Conservation (phyloP, 2,888 invertebrate genomes). For the Leptopilina syphax region DNA sequence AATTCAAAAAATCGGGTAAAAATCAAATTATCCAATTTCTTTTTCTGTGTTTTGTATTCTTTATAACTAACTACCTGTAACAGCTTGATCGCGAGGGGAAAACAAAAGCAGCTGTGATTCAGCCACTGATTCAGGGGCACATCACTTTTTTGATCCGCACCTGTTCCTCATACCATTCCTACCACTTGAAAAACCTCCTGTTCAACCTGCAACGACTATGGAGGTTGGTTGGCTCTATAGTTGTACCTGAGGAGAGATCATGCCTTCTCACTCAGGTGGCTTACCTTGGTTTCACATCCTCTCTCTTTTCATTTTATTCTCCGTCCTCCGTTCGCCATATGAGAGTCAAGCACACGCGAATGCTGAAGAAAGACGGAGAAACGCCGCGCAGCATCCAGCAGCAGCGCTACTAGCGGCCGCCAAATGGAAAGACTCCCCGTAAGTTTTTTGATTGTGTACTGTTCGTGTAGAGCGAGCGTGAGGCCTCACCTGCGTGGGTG, state of each 20-base stretch:
- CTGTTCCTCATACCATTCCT: conserved; percentile 69
- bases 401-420: conserved; percentile 76
- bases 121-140: conserved; percentile 18
- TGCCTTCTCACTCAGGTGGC: conserved; percentile 52
- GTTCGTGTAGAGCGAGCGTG: conserved; percentile 66
- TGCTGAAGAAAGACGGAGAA: conserved; percentile 59
- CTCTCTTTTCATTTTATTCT: conserved; percentile 43
- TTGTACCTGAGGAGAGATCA: conserved; percentile 57
- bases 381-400: conserved; percentile 74
- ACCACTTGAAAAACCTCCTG: conserved; percentile 68
- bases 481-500: conserved; percentile 69
- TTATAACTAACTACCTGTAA: not conserved
- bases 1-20: no score
- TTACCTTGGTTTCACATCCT: conserved; percentile 52
- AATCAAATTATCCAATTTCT: not conserved
- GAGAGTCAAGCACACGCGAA: conserved; percentile 77
- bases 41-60: not conserved
- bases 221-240: conserved; percentile 50
- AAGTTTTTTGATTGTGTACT: conserved; percentile 46
- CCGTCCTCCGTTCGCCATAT: conserved; percentile 67
- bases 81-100: conserved; percentile 31
- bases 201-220: conserved; percentile 71
- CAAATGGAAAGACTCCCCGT: conserved; percentile 69
- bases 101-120: conserved; percentile 26
- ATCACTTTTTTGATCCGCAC: conserved; percentile 63